A percentile compares a stretch with the other conserved stretches of the same genome.
These are phyloP conservation scores for Chiridota heheva DNA, from an alignment of 35 echinoderm and acorn worm species.

Conservation along the genomic window DNA sequence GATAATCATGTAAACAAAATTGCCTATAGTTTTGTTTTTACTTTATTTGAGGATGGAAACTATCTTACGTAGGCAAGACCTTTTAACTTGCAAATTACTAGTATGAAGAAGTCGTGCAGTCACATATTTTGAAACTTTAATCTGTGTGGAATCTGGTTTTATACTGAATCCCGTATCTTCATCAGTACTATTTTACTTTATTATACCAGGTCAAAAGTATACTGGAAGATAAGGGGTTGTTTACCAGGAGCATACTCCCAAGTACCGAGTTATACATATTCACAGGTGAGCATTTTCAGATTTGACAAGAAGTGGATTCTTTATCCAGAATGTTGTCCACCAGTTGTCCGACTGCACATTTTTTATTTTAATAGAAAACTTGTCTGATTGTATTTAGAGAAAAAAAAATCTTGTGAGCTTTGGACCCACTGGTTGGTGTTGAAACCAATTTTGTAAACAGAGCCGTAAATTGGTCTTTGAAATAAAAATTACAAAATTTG, in stretches of 20 bases:
- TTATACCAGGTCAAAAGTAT: slow-evolving; percentile 55
- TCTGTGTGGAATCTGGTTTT: not conserved
- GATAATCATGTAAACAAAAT: too few species aligned
- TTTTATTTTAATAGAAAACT: not conserved
- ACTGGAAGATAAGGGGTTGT: slow-evolving; percentile 52
- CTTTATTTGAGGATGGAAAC: not conserved
- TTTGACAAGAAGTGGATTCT: not conserved
- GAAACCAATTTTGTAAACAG: too few species aligned
- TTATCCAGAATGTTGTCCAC: not conserved
- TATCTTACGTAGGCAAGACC: not conserved
- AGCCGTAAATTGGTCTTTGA: too few species aligned
- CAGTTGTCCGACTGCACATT: not conserved
- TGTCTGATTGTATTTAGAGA: not conserved
- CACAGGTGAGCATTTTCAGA: slow-evolving; percentile 44
- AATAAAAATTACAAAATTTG: too few species aligned
- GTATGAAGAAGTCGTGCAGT: not conserved
- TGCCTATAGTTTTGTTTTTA: not conserved
- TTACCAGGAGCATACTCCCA: slow-evolving; percentile 83
- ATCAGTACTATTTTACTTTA: too few species aligned
- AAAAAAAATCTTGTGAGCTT: not conserved
- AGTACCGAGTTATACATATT: slow-evolving; percentile 86
- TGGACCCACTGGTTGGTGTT: too few species aligned
- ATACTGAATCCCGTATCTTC: too few species aligned
- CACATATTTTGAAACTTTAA: not conserved
- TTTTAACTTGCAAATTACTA: not conserved